phyloP scores from a whole-genome alignment of 1,140 invertebrate species.

The Achroia grisella region DNA sequence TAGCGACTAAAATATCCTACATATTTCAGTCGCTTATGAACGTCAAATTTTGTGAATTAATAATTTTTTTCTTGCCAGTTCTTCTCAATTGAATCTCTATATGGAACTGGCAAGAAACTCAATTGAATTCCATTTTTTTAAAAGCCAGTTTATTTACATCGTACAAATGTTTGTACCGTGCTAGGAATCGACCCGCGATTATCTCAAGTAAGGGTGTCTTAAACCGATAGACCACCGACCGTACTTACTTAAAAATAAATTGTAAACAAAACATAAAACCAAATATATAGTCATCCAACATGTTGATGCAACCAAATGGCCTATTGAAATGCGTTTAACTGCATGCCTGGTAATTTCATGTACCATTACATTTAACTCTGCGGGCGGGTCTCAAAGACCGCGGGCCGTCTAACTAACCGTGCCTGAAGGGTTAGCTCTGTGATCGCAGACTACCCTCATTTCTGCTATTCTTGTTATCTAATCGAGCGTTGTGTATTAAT shows the following conservation, averaged over 20 bases:
- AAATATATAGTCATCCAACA: background rate
- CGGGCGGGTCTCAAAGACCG: background rate
- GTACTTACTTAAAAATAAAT: background rate
- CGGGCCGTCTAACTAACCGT: constrained; percentile 52
- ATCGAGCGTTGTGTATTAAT: constrained; percentile 19
- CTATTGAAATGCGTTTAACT: constrained; percentile 46
- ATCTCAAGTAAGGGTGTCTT: no score
- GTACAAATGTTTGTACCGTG: no score
- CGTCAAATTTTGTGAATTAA: no score
- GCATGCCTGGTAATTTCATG: constrained; percentile 42
- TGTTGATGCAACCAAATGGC: constrained; percentile 35
- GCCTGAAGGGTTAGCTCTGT: constrained; percentile 50
- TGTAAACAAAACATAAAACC: constrained; percentile 2
- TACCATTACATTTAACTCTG: constrained; percentile 33
- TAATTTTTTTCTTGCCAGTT: no score
- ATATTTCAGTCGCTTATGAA: no score
- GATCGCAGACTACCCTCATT: constrained; percentile 45
- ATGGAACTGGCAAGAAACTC: no score
- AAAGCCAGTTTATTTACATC: no score
- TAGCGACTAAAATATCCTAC: no score
- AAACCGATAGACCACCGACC: no score
- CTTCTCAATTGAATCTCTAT: no score
- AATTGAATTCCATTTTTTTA: no score
- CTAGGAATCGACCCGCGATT: no score
- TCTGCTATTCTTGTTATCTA: constrained; percentile 48